phyloP scores from a whole-genome alignment of 2,888 invertebrate genomes.

The Seira musarum region DNA sequence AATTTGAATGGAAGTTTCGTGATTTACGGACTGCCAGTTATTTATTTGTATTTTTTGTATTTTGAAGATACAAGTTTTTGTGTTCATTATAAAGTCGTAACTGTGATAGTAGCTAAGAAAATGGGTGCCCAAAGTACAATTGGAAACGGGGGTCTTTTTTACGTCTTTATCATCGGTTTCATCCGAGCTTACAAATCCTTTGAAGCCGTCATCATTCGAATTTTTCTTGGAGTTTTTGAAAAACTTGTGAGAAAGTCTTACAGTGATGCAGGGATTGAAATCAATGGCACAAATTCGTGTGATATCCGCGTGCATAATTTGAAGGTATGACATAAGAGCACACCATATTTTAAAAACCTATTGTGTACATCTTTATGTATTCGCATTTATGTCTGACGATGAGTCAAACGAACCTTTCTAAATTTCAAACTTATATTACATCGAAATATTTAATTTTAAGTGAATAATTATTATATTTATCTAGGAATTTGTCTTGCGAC shows the following conservation, averaged over 20 bases:
- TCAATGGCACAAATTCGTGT: constrained; percentile 50
- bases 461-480: no score
- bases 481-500: constrained; percentile 46
- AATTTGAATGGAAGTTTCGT: no score
- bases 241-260: constrained; percentile 50
- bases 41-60: no score
- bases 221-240: constrained; percentile 41
- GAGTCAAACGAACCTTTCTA: no score
- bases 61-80: background rate
- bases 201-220: constrained; percentile 44
- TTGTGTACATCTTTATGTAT: no score
- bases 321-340: no score
- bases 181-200: constrained; percentile 52
- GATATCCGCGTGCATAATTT: constrained; percentile 54
- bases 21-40: no score
- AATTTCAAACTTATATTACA: no score
- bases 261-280: constrained; percentile 40
- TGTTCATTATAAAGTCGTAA: background rate
- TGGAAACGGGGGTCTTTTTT: constrained; percentile 32
- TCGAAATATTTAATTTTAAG: no score
- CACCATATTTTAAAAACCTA: no score
- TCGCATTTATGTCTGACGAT: no score
- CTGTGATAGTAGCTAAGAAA: background rate
- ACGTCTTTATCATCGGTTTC: constrained; percentile 35
- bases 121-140: constrained; percentile 11